phyloP scores from a whole-genome alignment of 2,797 vertebrate genomes.

The Numenius phaeopus region DNA sequence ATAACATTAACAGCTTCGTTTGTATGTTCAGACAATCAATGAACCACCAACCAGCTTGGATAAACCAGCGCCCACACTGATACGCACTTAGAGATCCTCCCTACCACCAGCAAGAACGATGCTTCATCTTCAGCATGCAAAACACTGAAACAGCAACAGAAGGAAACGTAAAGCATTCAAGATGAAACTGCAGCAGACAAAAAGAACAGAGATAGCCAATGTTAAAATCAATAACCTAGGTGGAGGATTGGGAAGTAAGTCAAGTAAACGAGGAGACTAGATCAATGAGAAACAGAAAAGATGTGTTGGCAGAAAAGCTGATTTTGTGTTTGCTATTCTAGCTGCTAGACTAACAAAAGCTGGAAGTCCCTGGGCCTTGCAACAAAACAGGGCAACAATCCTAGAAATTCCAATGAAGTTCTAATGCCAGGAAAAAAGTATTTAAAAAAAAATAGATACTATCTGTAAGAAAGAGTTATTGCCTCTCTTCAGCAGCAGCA shows the following conservation, averaged over 20 bases:
- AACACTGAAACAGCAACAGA: neutral
- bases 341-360: neutral
- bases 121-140: neutral
- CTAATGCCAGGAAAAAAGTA: neutral
- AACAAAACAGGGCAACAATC: neutral
- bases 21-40: neutral
- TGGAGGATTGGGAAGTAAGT: neutral
- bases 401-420: neutral
- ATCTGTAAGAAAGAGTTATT: neutral
- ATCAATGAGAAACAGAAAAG: neutral
- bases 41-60: neutral
- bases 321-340: neutral
- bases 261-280: neutral
- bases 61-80: neutral
- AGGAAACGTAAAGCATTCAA: neutral
- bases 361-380: neutral
- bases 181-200: neutral
- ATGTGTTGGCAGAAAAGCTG: neutral
- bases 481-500: neutral
- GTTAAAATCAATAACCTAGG: neutral
- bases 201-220: neutral
- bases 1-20: fast-evolving
- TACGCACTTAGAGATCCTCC: neutral
- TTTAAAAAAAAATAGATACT: neutral
- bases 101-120: neutral